Evolutionary conservation across 2,797 vertebrate genomes (phyloP), one percentile per base, ranked within the genome.

Genomic region (Chelmon rostratus): DNA sequence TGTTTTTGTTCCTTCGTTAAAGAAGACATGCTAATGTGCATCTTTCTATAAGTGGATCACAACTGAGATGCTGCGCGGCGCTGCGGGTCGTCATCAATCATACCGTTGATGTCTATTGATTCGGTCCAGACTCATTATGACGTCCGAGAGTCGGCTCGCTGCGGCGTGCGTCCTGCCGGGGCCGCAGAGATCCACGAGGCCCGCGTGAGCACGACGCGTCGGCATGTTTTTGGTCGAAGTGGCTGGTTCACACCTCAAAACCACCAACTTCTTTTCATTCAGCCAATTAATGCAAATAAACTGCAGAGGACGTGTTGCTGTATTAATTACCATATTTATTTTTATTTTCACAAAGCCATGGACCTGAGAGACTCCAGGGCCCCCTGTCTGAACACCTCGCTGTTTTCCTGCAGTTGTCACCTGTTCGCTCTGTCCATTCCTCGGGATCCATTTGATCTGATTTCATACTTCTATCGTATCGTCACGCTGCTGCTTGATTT

Each of bases 31-130:
- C 76, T 92, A 90, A 93, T 78, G 87, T 56, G 79, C 5, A 72
- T 75, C 81, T 67, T 54, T 44, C 74, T 85, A 81, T 87, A 92
- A 90, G 85, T 87, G 81, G 82, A 89, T 87, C 82, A n/a, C 67
- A 49, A 68, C 66, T 18, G 50, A 58, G 83, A 68, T 15, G 61
- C 68, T 28, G 73, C 68, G 9, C 13, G 0, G 75, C 28, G 89
- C 78, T 82, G 47, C 13, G 84, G 68, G 80, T 81, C 79, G 25
- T 91, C 81, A 92, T 93, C 90, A 88, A 92, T 93, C 92, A 92
- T 28, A 28, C 25, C n/a, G 37, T 21, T 69, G 90, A 89, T 78
- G 86, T 70, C 53, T 89, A 91, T 91, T 79, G 90, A 93, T 91
- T 79, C 85, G 73, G 77, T 89, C 85, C 70, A 9, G 59, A 68